Base-by-base conservation (phyloP, 1,140 invertebrate species). In the Bombus impatiens region DNA sequence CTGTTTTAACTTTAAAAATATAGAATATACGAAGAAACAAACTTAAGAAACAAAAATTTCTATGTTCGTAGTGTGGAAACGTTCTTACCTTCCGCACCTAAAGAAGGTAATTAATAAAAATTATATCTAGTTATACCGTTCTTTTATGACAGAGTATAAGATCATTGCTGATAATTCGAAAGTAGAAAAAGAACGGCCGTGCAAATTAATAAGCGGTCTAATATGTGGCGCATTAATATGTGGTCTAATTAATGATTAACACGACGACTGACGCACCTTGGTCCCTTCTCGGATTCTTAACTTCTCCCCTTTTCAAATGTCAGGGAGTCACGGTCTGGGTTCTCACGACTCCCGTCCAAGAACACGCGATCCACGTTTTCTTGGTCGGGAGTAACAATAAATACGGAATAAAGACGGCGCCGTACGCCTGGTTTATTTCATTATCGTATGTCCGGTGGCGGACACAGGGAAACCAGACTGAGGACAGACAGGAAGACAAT, bases 211-310 rank as follows among this genome's bases (percentile, higher is more conserved):
- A 18, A 72, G 4, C 40, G 22, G n/a, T n/a, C n/a, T n/a, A n/a
- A n/a, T n/a, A n/a, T n/a, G n/a, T n/a, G n/a, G n/a, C n/a, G n/a
- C n/a, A n/a, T n/a, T n/a, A n/a, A n/a, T n/a, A n/a, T 15, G n/a
- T 35, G 25, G 71, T 75, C 32, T 85, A 86, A 78, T 88, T 86
- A 81, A 87, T 67, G 75, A 8, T n/a, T 57, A 59, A 80, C 32
- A 59, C 28, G 62, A 72, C 32, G 40, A 8, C 44, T 75, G 65
- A 71, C 70, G 77, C 57, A 35, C 62, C 53, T 76, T 44, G 35
- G 25, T 22, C 47, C 65, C 35, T 77, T 70, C 44, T 22, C 32
- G 80, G 35, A 44, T 57, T 77, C 57, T 25, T 81, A 71, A 81
- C 71, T 79, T 68, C 57, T 13, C 67, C 35, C 44, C 22, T 28